Conservation (phyloP, 2,888 invertebrate genomes). For the Nemurella pictetii region DNA sequence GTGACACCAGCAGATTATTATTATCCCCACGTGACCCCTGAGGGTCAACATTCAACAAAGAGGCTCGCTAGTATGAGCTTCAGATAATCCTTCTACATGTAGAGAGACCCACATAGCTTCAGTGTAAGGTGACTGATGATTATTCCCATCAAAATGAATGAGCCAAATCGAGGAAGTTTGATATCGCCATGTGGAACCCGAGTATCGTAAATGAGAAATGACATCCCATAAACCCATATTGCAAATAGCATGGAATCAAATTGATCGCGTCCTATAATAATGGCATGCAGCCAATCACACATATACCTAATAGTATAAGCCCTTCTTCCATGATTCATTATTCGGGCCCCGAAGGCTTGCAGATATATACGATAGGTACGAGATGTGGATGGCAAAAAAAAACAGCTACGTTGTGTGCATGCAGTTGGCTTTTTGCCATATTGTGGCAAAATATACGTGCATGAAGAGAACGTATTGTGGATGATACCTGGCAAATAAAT, state of each 20-base stretch:
- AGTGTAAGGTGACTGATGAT: neutral
- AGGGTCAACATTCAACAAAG: constrained; percentile 1
- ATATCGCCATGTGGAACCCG: neutral
- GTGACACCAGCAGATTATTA: constrained; percentile 5
- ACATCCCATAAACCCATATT: constrained; percentile 3
- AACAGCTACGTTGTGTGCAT: neutral
- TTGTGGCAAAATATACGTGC: neutral
- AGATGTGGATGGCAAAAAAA: neutral
- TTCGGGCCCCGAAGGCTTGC: neutral
- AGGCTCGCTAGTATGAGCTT: neutral
- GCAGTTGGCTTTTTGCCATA: neutral
- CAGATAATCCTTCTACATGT: neutral
- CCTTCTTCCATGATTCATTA: constrained; percentile 1
- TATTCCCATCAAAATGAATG: neutral
- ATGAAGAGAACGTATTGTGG: neutral
- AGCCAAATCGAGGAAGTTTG: neutral
- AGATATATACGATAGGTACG: neutral
- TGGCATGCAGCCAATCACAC: neutral
- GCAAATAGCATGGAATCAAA: constrained; percentile 1
- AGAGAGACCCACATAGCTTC: neutral
- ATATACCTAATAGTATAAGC: neutral
- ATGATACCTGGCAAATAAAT: neutral
- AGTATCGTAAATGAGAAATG: neutral
- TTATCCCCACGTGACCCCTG: neutral
- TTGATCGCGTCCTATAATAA: neutral